Conservation (phyloP, 2,888 invertebrate species). For the Tortricodes alternella region DNA sequence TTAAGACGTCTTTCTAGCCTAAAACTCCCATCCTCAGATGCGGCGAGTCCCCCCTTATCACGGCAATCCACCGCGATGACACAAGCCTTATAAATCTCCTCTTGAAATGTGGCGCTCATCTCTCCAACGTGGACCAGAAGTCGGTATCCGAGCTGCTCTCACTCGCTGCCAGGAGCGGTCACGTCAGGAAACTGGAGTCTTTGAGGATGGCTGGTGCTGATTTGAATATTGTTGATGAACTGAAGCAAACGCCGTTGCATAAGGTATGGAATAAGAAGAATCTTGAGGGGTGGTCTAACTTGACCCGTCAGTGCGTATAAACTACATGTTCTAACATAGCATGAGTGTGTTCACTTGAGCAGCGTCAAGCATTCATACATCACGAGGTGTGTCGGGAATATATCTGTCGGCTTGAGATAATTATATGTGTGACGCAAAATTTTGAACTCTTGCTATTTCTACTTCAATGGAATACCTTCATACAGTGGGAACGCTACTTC, state of each 20-base stretch:
- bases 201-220: constrained; percentile 87
- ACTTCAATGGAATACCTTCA: too few relatives aligned
- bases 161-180: constrained; percentile 84
- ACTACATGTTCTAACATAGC: background rate
- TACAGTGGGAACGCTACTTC: too few relatives aligned
- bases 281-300: too few relatives aligned
- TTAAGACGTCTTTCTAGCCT: too few relatives aligned
- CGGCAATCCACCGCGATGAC: constrained; percentile 86
- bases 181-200: constrained; percentile 81
- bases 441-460: too few relatives aligned
- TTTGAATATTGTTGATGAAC: constrained; percentile 83
- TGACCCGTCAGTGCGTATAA: too few relatives aligned
- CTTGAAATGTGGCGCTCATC: constrained; percentile 88
- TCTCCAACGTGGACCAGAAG: constrained; percentile 81
- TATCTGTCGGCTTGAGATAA: too few relatives aligned
- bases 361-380: too few relatives aligned
- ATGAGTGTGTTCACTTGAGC: too few relatives aligned
- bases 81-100: constrained; percentile 85
- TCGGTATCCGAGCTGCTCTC: constrained; percentile 87
- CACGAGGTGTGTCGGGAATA: too few relatives aligned
- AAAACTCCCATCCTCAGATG: constrained; percentile 72
- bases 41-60: constrained; percentile 87
- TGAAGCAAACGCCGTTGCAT: constrained; percentile 87
- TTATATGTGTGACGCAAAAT: too few relatives aligned
- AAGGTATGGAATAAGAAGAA: too few relatives aligned